Base-by-base conservation (phyloP, 2,888 invertebrate genomes). In the Cylloceria caligata region DNA sequence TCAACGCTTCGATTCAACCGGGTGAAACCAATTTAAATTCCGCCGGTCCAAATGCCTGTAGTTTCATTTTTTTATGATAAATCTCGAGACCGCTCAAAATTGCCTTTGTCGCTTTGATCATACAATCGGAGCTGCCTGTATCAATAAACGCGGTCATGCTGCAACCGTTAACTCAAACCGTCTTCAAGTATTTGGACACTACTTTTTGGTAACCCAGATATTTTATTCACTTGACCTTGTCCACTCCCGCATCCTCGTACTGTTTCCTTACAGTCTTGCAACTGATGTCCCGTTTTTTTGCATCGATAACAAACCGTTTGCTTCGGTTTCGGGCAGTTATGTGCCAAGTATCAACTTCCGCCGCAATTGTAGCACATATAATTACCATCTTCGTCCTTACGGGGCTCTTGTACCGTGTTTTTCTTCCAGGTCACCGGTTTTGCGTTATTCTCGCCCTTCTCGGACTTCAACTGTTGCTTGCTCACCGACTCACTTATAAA, bases 321-420 rank as follows among this genome's bases (percentile, higher is more conserved):
- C 13, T 62, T 73, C 7, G 72, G 62, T 19, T 62, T n/a, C 62
- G 72, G 1, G 19, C 62, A 62, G 3, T 73, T 49, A 11, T 62
- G 47, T 47, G 49, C 30, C 36, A 73, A 11, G 16, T 73, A 64
- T 64, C 73, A 52, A 52, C 52, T 73, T 36, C 16, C 39, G n/a
- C 52, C 52, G 24, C 74, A 74, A 55, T 55, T 65, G 30, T 73
- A 73, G 39, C 62, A 73, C n/a, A 64, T 7, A 19, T 47, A n/a
- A 6, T 13, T n/a, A 3, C 47, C 47, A 7, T 47, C 7, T 16
- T 47, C 47, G 47, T 47, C 16, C 16, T 47, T 47, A 16, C 47
- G 47, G 3, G 16, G 47, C 16, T 47, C 47, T 3, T 3, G 47
- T 16, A 39, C 47, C 47, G n/a, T n/a, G n/a, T n/a, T n/a, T n/a